Evolutionary conservation across 2,888 invertebrate genomes (phyloP).

Genomic region (Andrena fulva): DNA sequence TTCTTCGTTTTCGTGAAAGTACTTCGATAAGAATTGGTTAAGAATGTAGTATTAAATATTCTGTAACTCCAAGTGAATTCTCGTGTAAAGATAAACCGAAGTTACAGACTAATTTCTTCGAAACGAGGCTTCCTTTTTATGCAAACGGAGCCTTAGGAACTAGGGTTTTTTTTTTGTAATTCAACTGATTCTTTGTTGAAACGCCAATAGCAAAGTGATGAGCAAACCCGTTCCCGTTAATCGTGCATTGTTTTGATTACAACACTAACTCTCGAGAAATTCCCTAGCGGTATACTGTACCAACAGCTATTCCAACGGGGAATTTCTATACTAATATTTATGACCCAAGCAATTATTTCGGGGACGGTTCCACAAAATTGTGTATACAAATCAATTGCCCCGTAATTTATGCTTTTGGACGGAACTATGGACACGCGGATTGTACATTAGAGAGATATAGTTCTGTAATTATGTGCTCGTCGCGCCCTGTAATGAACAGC

Average conservation of each 20-base stretch:
- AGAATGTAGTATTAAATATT: too few relatives aligned
- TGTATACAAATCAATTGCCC: slow-evolving; percentile 54
- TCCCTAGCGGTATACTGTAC: slow-evolving; percentile 7
- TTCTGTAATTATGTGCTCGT: slow-evolving; percentile 39
- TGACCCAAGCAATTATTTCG: slow-evolving; percentile 37
- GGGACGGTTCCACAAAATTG: slow-evolving; percentile 35
- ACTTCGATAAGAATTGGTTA: too few relatives aligned
- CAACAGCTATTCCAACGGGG: slow-evolving; percentile 20
- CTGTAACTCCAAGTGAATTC: too few relatives aligned
- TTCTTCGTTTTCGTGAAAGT: too few relatives aligned
- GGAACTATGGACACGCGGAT: slow-evolving; percentile 41
- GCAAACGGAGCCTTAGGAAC: too few relatives aligned
- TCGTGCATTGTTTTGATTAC: slow-evolving; percentile 27
- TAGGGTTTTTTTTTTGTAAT: background rate
- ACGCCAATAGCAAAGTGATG: background rate
- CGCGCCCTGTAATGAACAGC: slow-evolving; percentile 19
- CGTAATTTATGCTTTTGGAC: slow-evolving; percentile 33
- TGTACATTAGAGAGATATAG: slow-evolving; percentile 39
- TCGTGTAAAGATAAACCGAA: background rate
- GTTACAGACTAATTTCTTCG: too few relatives aligned
- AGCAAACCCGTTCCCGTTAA: background rate
- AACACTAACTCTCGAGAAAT: slow-evolving; percentile 30
- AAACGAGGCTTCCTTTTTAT: too few relatives aligned
- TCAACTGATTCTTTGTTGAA: background rate
- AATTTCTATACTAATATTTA: slow-evolving; percentile 54